Conservation (phyloP, 2,888 invertebrate species). For the Azorinus chamasolen region DNA sequence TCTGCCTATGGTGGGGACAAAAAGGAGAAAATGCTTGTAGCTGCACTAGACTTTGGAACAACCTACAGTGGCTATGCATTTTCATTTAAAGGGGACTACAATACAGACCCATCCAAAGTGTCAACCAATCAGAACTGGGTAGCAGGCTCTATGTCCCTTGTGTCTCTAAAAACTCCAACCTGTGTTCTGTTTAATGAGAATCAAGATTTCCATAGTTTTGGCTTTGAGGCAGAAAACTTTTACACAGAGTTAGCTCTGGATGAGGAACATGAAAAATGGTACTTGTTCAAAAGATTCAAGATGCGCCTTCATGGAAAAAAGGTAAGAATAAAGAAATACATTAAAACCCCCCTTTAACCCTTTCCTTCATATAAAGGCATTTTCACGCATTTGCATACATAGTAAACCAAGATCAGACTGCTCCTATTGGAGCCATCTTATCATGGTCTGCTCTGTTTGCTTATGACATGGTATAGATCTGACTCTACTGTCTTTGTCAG, state of each 20-base stretch:
- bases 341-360: no score
- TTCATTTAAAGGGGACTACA: constrained; percentile 52
- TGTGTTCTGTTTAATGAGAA: constrained; percentile 52
- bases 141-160: constrained; percentile 47
- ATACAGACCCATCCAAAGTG: constrained; percentile 43
- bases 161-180: constrained; percentile 57
- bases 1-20: constrained; percentile 6
- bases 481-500: no score
- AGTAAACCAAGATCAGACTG: no score
- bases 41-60: constrained; percentile 65
- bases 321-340: constrained; percentile 8
- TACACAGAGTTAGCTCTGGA: constrained; percentile 58
- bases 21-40: constrained; percentile 57
- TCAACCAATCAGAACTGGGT: constrained; percentile 56
- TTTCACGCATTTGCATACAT: no score
- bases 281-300: constrained; percentile 60
- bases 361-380: no score
- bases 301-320: constrained; percentile 55
- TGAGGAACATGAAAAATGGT: constrained; percentile 40
- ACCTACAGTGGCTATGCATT: constrained; percentile 65
- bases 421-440: no score
- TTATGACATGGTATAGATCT: no score
- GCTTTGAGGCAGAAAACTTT: constrained; percentile 55
- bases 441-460: no score
- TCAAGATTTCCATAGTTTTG: constrained; percentile 55